Conservation (phyloP, 1,140 invertebrate species). For the Hylaeus anthracinus region DNA sequence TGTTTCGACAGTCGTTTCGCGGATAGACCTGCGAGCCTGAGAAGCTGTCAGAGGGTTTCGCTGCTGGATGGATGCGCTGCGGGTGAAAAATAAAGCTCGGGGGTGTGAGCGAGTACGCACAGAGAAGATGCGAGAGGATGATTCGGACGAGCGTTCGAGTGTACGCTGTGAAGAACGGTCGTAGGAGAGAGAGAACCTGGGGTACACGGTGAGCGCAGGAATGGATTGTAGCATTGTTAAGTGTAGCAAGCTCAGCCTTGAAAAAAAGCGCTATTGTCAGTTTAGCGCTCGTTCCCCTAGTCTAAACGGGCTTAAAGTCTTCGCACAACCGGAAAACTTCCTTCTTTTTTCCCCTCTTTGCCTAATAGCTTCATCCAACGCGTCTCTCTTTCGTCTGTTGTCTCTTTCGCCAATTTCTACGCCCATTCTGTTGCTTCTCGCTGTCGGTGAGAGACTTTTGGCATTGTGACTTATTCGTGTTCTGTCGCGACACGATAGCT, state of each 20-base stretch:
- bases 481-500: constrained; percentile 19
- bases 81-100: neutral
- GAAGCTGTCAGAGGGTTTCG: constrained; percentile 34
- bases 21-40: constrained; percentile 18
- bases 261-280: constrained; percentile 72
- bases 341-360: constrained; percentile 50
- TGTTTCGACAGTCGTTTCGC: constrained; percentile 61
- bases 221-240: constrained; percentile 67
- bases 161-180: constrained; percentile 36
- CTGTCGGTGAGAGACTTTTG: constrained; percentile 38
- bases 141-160: constrained; percentile 36
- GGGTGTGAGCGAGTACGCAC: constrained; percentile 9
- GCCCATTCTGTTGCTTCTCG: constrained; percentile 16
- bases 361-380: constrained; percentile 32
- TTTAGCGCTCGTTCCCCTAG: constrained; percentile 66
- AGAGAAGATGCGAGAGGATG: constrained; percentile 50
- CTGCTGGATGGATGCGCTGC: constrained; percentile 44
- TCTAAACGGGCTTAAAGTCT: constrained; percentile 42
- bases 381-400: constrained; percentile 20
- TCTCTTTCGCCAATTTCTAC: constrained; percentile 12
- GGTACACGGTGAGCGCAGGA: constrained; percentile 23
- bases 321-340: constrained; percentile 47
- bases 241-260: constrained; percentile 60
- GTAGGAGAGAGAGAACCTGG: neutral
- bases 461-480: constrained; percentile 26